Evolutionary conservation across 2,888 invertebrate genomes (phyloP), one percentile per base, ranked within the genome.

Genomic region (Frankliniella intonsa): DNA sequence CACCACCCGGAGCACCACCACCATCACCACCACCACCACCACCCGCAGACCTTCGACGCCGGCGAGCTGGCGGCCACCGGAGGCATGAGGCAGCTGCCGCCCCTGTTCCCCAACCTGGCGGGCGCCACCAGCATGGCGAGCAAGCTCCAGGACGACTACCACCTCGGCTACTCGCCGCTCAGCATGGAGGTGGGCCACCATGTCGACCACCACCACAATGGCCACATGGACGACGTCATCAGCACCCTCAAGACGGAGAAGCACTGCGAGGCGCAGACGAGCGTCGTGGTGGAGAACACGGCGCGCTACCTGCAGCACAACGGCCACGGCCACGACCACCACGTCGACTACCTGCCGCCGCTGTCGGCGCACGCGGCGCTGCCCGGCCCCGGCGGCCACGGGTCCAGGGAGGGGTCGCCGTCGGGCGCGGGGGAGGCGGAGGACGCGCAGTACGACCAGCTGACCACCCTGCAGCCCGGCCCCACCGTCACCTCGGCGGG

Each of bases 361-460:
- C 38, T 38, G 38, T 38, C 38, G 38, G 38, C 38, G 38, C 38
- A 38, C 38, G 38, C 38, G 38, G 25, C 25, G 69, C 69, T 76
- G 69, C 69, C 69, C 69, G 69, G 69, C 69, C 69, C 22, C 25
- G 55, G 17, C 55, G 69, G 69, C 69, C 25, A 25, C 11, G 69
- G 69, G 25, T 25, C 22, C 25, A 76, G 69, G 69, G 69, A 76
- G 69, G 69, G 69, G 2, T 76, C 69, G 69, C 69, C 69, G 25
- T 11, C 69, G 25, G 62, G 62, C 62, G 25, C 69, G 69, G 69
- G 25, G 25, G 69, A 76, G 22, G 25, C 22, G 22, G 69, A 76
- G 25, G 69, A 76, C 69, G 69, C 69, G 12, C 69, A 76, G 69
- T 76, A 76, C 69, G 69, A 76, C 69, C 69, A 76, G 69, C 69